A percentile compares a stretch with the other conserved stretches of the same genome.
Evolutionary conservation across 2,888 invertebrate genomes (phyloP).

Genomic region (Drosophila pseudotakahashii): DNA sequence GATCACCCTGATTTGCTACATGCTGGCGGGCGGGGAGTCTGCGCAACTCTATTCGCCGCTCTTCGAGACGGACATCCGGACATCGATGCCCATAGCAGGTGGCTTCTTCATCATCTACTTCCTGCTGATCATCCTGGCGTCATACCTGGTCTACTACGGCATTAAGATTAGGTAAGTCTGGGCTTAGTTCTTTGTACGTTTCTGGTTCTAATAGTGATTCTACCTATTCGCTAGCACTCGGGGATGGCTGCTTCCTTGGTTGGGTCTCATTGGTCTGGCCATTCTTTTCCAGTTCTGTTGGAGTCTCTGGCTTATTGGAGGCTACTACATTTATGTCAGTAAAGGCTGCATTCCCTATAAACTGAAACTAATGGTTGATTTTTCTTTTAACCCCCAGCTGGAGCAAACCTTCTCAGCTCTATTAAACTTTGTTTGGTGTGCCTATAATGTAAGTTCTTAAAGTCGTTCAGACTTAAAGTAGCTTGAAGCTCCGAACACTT

Average conservation of each 20-base stretch:
- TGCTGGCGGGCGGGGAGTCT: conserved; percentile 94
- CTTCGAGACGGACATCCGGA: conserved; percentile 93
- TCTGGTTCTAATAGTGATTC: neutral
- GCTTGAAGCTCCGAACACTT: too few relatives aligned
- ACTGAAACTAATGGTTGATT: neutral
- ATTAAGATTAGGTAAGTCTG: conserved; percentile 78
- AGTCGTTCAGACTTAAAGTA: too few relatives aligned
- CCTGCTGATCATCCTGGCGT: conserved; percentile 85
- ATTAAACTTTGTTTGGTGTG: conserved; percentile 92
- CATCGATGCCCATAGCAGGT: conserved; percentile 89
- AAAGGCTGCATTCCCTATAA: neutral
- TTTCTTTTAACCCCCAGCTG: conserved; percentile 85
- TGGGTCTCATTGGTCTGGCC: conserved; percentile 88
- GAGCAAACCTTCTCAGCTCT: conserved; percentile 91
- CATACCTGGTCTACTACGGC: conserved; percentile 81
- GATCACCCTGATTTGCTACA: conserved; percentile 90
- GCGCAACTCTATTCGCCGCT: conserved; percentile 94
- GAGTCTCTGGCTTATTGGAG: conserved; percentile 93
- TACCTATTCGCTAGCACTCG: conserved; percentile 86
- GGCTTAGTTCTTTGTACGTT: neutral
- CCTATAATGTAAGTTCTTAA: conserved; percentile 91
- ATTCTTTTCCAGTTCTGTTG: conserved; percentile 91
- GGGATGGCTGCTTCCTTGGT: conserved; percentile 93
- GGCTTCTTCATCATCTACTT: conserved; percentile 83
- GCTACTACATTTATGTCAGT: conserved; percentile 96